Base-by-base conservation (phyloP, 2,888 invertebrate genomes). In the Fissipunctia ypsillon region DNA sequence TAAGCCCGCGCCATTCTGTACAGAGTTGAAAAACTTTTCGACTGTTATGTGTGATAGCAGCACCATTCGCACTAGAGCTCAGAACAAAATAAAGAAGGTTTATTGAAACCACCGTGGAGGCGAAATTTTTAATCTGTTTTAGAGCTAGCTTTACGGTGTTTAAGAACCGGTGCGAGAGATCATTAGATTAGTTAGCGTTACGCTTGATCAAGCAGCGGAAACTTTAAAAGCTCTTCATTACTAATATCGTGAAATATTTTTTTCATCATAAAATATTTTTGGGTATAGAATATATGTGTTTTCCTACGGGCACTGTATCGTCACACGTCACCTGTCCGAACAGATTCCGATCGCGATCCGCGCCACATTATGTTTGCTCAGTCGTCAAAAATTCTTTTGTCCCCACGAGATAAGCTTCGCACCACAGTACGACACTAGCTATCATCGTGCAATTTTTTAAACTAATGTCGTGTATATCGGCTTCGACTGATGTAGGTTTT, bases 321-420 rank as follows among this genome's bases (percentile, higher is more conserved):
- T 88, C 91, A 86, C 91, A 85, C 89, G 93, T 94, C 94, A 95
- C 95, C 95, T 95, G 95, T 93, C 94, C 91, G 84, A 86, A 80
- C 77, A 88, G 91, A 93, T 93, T 89, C 87, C 84, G 89, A 93
- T 94, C 91, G 84, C 88, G 90, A 91, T 90, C 86, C 85, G 81
- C 76, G 68, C 84, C 86, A 89, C 92, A 94, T 95, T 95, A 94
- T 95, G 92, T 92, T 93, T 95, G 95, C 86, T 93, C 94, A 94
- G 93, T 95, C 95, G 94, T 92, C 93, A 92, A 95, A 94, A 91
- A 91, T 91, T 93, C 95, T 93, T 94, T 95, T 95, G 94, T 95
- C 91, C 91, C 83, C 79, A 52, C 70, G 65, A 88, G 94, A 94
- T 94, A 94, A 94, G 88, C 90, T 82, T 86, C 88, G 87, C 87